Base-by-base conservation (phyloP, 2,888 invertebrate species). In the Hypomecis atomaria region DNA sequence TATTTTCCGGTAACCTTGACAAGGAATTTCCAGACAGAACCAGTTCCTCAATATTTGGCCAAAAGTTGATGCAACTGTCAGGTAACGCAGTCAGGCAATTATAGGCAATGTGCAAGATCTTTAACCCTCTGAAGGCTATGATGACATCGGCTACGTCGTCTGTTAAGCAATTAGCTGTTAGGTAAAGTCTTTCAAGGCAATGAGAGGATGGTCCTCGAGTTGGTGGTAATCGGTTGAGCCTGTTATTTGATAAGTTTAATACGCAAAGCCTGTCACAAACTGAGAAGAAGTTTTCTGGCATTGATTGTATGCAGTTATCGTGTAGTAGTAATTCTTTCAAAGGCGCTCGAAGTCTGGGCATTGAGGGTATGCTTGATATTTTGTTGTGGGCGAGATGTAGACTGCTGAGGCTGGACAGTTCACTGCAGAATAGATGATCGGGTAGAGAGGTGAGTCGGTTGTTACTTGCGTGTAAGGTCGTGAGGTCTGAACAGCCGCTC, bases 21-120 rank as follows among this genome's bases (percentile, higher is more conserved):
- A 98, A 90, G 78, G 95, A 94, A 81, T 98, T 98, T 40, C 97
- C 97, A 1, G 97, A 97, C 52, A 97, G 79, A 0, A 97, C 95
- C 40, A 98, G 84, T 79, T 97, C 97, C 88, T 97, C 97, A 70
- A 97, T 92, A 72, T 96, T 95, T 0, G 94, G 93, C 97, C 97
- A 97, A 76, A 94, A 95, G 55, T 94, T 94, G 36, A 96, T 93
- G 78, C 96, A 96, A 70, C 95, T 95, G 75, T 96, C 96, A 0
- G 97, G 96, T 68, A 97, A 87, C 36, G 92, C 92, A 0, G 96
- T 96, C 43, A 97, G 89, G 69, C 96, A 95, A 78, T 97, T 97
- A 76, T 97, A 97, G 2, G 96, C 96, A 10, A 96, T 94, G 78
- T 97, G 97, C 13, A 97, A 86, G 63, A 95, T 94, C 77, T 94